Percentiles rank a stretch among this genome's conserved stretches.
Conservation (phyloP, 1,140 invertebrate genomes). For the Danaus melanippus region DNA sequence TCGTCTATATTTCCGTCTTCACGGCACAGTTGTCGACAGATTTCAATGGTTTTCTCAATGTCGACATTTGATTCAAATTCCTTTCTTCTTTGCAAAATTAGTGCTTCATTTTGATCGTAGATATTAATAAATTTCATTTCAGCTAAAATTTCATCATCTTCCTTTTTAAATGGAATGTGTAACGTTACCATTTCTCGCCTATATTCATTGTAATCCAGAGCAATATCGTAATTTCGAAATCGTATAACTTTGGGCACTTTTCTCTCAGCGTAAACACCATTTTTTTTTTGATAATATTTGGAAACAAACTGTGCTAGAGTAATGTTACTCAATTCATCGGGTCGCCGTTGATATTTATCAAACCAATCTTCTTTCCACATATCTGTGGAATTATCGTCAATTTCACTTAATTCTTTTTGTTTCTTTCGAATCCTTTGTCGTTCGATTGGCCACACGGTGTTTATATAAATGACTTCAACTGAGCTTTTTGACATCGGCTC, state of each 20-base stretch:
- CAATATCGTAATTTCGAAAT: conserved; percentile 42
- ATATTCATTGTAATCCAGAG: conserved; percentile 32
- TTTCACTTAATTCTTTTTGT: conserved; percentile 11
- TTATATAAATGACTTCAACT: conserved; percentile 12
- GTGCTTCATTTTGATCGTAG: conserved; percentile 17
- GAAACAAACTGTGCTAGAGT: conserved; percentile 21
- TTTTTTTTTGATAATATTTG: conserved; percentile 16
- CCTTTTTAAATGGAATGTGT: conserved; percentile 20
- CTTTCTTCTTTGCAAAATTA: conserved; percentile 21
- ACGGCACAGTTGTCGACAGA: conserved; percentile 17
- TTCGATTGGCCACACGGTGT: conserved; percentile 18
- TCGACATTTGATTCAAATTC: conserved; percentile 31
- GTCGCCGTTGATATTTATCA: conserved; percentile 22
- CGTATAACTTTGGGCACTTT: conserved; percentile 30
- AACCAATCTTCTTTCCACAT: conserved; percentile 22
- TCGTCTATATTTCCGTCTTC: conserved; percentile 23
- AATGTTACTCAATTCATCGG: conserved; percentile 13
- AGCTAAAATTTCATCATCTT: conserved; percentile 17
- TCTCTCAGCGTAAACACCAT: conserved; percentile 15
- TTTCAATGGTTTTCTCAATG: conserved; percentile 24
- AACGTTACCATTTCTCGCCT: conserved; percentile 33
- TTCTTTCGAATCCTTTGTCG: conserved; percentile 17
- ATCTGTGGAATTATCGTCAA: conserved; percentile 16
- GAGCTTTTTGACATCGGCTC: conserved; percentile 22
- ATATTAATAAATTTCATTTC: conserved; percentile 13